A percentile compares a stretch with the other conserved stretches of the same genome.
Conservation (phyloP, 2,888 invertebrate genomes). For the Pediacus dermestoides region DNA sequence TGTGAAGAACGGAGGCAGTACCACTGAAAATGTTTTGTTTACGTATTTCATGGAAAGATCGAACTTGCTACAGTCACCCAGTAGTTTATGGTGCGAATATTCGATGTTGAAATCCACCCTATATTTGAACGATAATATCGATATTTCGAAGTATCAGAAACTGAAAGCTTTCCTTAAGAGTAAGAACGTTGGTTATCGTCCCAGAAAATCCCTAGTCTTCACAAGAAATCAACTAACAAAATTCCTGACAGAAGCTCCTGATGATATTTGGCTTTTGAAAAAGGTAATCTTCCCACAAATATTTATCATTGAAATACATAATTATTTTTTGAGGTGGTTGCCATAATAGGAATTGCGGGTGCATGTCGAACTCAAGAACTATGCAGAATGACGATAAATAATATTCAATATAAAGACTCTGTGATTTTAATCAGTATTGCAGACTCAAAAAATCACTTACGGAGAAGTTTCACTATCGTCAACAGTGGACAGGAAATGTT, state of each 20-base stretch:
- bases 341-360: conserved; percentile 21
- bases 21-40: too few relatives aligned
- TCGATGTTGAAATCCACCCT: conserved; percentile 24
- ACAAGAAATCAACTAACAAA: conserved; percentile 17
- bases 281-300: too few relatives aligned
- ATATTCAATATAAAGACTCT: too few relatives aligned
- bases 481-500: too few relatives aligned
- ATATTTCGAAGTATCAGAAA: conserved; percentile 19
- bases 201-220: conserved; percentile 15
- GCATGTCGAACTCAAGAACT: conserved; percentile 20
- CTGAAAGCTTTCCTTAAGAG: conserved; percentile 14
- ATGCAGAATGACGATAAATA: conserved; percentile 15
- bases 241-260: conserved; percentile 18
- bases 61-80: too few relatives aligned
- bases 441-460: conserved; percentile 14
- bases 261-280: conserved; percentile 15
- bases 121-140: conserved; percentile 17
- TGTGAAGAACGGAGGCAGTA: too few relatives aligned
- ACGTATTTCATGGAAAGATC: too few relatives aligned
- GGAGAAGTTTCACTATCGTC: conserved; percentile 16
- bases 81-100: conserved; percentile 21
- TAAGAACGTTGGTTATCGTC: conserved; percentile 16
- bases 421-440: too few relatives aligned
- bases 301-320: too few relatives aligned
- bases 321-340: too few relatives aligned